phyloP scores from a whole-genome alignment of 1,140 invertebrate genomes.

The Drosophila sp. region DNA sequence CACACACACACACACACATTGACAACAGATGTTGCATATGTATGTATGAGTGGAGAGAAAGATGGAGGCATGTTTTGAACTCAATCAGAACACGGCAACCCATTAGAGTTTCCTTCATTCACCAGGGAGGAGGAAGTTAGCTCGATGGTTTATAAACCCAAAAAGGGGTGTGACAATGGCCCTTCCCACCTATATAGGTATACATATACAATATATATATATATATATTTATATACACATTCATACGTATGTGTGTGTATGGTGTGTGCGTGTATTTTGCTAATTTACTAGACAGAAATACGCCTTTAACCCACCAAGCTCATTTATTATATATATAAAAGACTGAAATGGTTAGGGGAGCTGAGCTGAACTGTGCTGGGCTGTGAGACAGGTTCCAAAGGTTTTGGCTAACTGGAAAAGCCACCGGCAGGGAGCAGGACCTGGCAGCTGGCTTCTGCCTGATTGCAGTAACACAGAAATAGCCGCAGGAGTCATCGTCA shows the following conservation, averaged over 20 bases:
- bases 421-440: constrained; percentile 13
- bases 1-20: constrained; percentile 8
- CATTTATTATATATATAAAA: constrained; percentile 82
- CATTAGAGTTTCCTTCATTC: constrained; percentile 65
- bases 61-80: constrained; percentile 52
- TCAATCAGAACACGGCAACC: constrained; percentile 78
- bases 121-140: constrained; percentile 22
- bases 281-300: constrained; percentile 83
- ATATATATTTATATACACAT: constrained; percentile 1
- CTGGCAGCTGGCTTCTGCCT: constrained; percentile 40
- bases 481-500: constrained; percentile 55
- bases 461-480: constrained; percentile 55
- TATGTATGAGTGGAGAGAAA: constrained; percentile 1
- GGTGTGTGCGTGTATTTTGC: constrained; percentile 78
- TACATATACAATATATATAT: not conserved
- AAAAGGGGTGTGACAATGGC: constrained; percentile 40
- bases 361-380: not conserved
- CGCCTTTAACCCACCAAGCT: constrained; percentile 83
- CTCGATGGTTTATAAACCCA: constrained; percentile 10
- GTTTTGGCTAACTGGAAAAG: constrained; percentile 13
- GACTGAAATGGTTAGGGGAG: constrained; percentile 28
- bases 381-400: not conserved
- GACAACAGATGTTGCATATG: constrained; percentile 5
- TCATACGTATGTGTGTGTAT: constrained; percentile 41
- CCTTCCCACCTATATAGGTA: constrained; percentile 5